Conservation (phyloP, 2,797 vertebrate species). For the Chloroceryle amazona region DNA sequence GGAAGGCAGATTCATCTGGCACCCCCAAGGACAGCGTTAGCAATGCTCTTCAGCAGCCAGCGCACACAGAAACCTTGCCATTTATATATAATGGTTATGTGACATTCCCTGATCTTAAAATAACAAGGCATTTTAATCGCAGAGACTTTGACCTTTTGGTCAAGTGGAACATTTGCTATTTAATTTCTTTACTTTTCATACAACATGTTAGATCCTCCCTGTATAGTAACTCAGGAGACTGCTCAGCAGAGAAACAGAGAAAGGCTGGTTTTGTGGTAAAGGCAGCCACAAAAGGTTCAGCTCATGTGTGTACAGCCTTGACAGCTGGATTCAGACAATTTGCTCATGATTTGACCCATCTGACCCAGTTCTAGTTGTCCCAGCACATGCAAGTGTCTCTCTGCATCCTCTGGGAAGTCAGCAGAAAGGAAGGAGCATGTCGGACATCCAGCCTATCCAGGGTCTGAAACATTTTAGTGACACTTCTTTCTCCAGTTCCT, state of each 20-base stretch:
- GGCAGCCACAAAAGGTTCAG: not conserved
- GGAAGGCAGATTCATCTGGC: not conserved
- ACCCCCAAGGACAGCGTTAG: conserved; percentile 44
- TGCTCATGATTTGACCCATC: not conserved
- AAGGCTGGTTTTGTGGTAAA: not conserved
- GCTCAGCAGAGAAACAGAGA: not conserved
- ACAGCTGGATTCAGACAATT: not conserved
- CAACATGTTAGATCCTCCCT: not conserved
- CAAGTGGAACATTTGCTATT: conserved; percentile 65
- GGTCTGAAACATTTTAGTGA: not conserved
- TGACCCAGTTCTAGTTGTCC: rapidly evolving
- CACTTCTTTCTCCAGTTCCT: not conserved
- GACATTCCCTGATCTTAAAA: conserved; percentile 67
- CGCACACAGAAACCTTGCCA: conserved; percentile 28
- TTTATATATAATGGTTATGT: conserved; percentile 63
- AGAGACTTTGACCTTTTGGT: conserved; percentile 65
- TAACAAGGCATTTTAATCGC: conserved; percentile 68
- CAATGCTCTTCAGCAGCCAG: not conserved
- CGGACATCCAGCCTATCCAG: not conserved
- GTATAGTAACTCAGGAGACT: conserved; percentile 11
- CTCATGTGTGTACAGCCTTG: not conserved
- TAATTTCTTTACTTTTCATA: conserved; percentile 67
- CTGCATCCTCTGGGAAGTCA: not conserved
- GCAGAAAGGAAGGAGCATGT: not conserved
- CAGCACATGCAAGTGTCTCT: not conserved